Conservation (phyloP, 1,140 invertebrate species). For the Globodera rostochiensis region DNA sequence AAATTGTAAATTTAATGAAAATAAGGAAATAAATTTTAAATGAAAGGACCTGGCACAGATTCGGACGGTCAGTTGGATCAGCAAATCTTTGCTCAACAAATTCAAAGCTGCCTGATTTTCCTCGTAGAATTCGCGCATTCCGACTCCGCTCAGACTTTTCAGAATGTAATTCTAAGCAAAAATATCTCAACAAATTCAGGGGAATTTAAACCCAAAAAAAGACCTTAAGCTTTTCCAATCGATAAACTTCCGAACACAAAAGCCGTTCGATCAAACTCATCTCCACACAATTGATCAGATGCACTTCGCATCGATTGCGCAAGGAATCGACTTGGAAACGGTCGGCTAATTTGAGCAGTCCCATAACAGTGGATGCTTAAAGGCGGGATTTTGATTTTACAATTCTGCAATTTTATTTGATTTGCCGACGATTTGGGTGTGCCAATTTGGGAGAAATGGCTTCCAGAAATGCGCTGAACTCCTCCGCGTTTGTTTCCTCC, state of each 20-base stretch:
- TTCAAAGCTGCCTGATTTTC: constrained; percentile 28
- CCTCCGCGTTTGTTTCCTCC: constrained; percentile 8
- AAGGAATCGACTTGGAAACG: constrained; percentile 25
- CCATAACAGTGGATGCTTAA: constrained; percentile 14
- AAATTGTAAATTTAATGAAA: not conserved
- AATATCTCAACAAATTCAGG: not conserved
- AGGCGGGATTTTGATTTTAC: not conserved
- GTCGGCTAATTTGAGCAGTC: constrained; percentile 26
- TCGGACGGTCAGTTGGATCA: constrained; percentile 23
- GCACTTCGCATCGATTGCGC: constrained; percentile 20
- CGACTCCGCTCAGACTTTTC: constrained; percentile 21
- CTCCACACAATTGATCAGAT: constrained; percentile 25
- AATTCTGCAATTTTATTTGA: not conserved
- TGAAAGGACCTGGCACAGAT: constrained; percentile 24
- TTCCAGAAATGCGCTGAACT: constrained; percentile 14
- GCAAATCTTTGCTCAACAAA: constrained; percentile 24
- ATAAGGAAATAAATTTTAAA: not conserved
- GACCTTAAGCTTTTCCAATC: constrained; percentile 23
- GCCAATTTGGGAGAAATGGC: constrained; percentile 18
- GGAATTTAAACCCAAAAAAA: not conserved
- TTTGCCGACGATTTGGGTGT: constrained; percentile 10
- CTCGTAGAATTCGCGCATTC: constrained; percentile 28
- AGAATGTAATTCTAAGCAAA: constrained; percentile 20
- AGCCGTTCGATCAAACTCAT: constrained; percentile 24
- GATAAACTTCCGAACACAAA: constrained; percentile 18